phyloP scores from a whole-genome alignment of 1,140 invertebrate genomes.

The Agrilus planipennis region DNA sequence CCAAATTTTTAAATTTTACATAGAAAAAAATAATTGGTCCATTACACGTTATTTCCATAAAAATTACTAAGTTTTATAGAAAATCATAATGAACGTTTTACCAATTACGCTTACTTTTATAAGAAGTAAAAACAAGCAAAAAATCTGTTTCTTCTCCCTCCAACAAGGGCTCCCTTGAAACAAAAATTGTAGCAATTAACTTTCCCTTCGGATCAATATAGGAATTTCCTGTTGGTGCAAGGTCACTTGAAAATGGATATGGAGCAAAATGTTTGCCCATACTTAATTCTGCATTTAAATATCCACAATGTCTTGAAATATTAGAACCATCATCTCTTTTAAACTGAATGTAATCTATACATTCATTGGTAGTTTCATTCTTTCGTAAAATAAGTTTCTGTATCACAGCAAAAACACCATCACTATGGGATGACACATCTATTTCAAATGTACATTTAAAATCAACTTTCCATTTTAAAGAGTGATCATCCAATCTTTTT shows the following conservation, averaged over 20 bases:
- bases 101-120: constrained; percentile 10
- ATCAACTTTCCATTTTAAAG: constrained; percentile 8
- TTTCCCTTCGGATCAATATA: constrained; percentile 10
- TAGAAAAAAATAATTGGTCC: no score
- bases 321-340: constrained; percentile 11
- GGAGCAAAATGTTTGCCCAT: constrained; percentile 10
- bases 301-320: constrained; percentile 11
- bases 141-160: constrained; percentile 10
- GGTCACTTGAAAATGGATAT: constrained; percentile 1
- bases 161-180: constrained; percentile 7
- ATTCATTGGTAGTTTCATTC: constrained; percentile 13
- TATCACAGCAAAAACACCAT: constrained; percentile 15
- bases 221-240: constrained; percentile 5
- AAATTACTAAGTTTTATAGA: not conserved
- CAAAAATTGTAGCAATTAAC: constrained; percentile 9
- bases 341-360: constrained; percentile 18
- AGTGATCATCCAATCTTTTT: constrained; percentile 5
- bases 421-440: not conserved
- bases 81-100: not conserved
- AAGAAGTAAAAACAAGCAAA: constrained; percentile 14
- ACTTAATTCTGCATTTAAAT: constrained; percentile 9
- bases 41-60: no score
- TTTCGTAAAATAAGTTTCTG: constrained; percentile 14
- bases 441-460: constrained; percentile 14
- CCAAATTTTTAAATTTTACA: no score